Percentiles rank a stretch among this genome's conserved stretches.
phyloP scores from a whole-genome alignment of 2,888 invertebrate species.

The Hylaea fasciaria region DNA sequence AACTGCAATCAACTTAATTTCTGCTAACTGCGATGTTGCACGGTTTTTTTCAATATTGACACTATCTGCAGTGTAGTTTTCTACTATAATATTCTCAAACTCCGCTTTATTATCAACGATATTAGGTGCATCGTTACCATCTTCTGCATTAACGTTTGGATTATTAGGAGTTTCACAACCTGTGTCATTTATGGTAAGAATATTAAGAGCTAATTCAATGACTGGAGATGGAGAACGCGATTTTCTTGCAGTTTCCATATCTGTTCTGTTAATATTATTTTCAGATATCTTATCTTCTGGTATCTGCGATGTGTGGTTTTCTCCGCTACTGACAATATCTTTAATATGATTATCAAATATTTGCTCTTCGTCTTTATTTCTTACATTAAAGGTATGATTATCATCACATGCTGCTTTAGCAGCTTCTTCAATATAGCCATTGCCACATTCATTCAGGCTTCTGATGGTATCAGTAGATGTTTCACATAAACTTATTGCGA shows the following conservation, averaged over 20 bases:
- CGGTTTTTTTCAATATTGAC: background rate
- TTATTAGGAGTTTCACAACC: background rate
- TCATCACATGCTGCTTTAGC: conserved; percentile 6
- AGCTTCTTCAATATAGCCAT: background rate
- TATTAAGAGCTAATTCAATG: no score
- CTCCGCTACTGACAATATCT: no score
- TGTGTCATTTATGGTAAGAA: no score
- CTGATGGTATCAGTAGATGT: background rate
- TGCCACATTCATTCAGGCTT: background rate
- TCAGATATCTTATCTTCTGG: no score
- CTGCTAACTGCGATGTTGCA: background rate
- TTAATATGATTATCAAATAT: background rate
- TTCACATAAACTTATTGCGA: background rate
- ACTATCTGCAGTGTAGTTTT: background rate
- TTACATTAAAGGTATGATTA: conserved; percentile 3
- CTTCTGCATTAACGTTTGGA: background rate
- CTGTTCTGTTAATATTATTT: no score
- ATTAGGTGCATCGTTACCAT: background rate
- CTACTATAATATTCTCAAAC: background rate
- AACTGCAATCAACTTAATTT: background rate
- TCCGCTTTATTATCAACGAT: background rate
- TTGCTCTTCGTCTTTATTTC: background rate
- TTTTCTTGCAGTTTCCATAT: no score
- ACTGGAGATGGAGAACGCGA: no score
- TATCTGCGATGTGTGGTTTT: no score